Evolutionary conservation across 2,888 invertebrate genomes (phyloP), one percentile per base, ranked within the genome.

Genomic region (Subacronicta megacephala): DNA sequence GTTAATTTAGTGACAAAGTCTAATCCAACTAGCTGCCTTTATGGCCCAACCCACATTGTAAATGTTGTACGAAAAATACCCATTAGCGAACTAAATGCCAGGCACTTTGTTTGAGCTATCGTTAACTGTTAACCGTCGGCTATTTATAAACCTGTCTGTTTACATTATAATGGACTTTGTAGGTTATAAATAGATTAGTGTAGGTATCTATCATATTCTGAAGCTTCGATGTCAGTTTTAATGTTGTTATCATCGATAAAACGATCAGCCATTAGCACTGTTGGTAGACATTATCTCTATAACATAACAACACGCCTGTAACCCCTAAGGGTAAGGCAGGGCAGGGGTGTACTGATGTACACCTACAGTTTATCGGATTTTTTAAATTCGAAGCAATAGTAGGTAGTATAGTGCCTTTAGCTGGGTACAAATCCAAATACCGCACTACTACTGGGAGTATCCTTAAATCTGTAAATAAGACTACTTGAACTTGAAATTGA

Each of bases 91-190:
- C 77, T 78, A 81, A 83, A 85, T 80, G 82, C 70, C 72, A 75
- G 69, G 80, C 82, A 85, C 88, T 85, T 82, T 82, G 81, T 82
- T 84, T 83, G 78, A 84, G 75, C 80, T 79, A 76, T 82, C 83
- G 81, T 85, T 83, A 84, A 77, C 79, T 67, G 77, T 79, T 83
- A 82, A 80, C 80, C 62, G 63, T 63, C n/a, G 50, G 50, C 74
- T 81, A 79, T 82, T 84, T 81, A 78, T 80, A 74, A 65, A 61
- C 42, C 60, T 73, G 72, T 72, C 77, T 56, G 61, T 69, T 69
- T 50, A 72, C 67, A 75, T 78, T 72, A 69, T 64, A 29, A 65
- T 69, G 49, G 59, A 67, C 58, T 50, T 45, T 55, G 53, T 58
- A 43, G 29, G 47, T 36, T 62, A 60, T 57, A 54, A 57, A 75